Base-by-base conservation (phyloP, 2,797 vertebrate species). In the Danio kyathit region DNA sequence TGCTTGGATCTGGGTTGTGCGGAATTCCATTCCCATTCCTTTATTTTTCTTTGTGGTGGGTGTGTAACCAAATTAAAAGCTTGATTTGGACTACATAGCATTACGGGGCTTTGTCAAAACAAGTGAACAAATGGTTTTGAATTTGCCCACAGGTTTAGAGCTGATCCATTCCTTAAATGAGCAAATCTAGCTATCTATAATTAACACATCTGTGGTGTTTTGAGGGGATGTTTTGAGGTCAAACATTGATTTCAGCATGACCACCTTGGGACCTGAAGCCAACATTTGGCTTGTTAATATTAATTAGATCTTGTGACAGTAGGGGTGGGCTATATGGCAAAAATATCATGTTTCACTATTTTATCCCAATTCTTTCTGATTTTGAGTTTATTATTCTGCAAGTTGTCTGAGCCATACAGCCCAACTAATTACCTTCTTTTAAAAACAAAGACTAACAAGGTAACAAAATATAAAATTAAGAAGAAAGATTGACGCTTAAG, bases 1-100 rank as follows among this genome's bases (percentile, higher is more conserved):
- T 92, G 90, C 90, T 93, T 86, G 83, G 87, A 87, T 84, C 83
- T 82, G 83, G 88, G 89, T 88, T 86, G 85, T 85, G 54, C 60
- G 60, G 85, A 79, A 81, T 88, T 90, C 89, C 84, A 88, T 86
- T 91, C 87, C 88, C 83, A 88, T 89, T 87, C 83, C 84, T 91
- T 88, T 87, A 88, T 89, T 90, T 80, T 90, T 89, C 85, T 86
- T 86, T 89, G 76, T 72, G 85, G 56, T 54, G 86, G 66, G 83
- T 82, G 86, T 90, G 83, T 82, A 83, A 88, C 84, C 66, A 80
- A 83, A 86, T 91, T 87, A 85, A 85, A 87, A 86, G 67, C 44
- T 73, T 63, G 69, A 76, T 88, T 89, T 73, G 65, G 66, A 74
- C 74, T 74, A n/a, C 17, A 11, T 74, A 67, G 80, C 69, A 83